These are phyloP conservation scores for Pachypanchax playfairii DNA, from an alignment of 2,113 vertebrate species.

Conservation along the genomic window DNA sequence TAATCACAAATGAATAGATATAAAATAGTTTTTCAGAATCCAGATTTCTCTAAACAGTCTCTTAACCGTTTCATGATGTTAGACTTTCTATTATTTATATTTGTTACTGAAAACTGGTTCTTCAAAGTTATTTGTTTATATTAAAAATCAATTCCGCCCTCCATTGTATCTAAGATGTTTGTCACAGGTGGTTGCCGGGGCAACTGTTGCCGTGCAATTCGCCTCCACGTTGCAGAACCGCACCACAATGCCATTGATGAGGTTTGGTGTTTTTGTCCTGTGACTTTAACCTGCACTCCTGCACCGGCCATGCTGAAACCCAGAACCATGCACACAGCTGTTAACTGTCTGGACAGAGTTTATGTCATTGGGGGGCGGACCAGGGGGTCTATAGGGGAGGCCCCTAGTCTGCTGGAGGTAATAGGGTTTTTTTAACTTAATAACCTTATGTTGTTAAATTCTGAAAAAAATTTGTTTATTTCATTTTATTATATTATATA, in stretches of 20 bases:
- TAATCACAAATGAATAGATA: not conserved
- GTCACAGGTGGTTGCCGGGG: conserved; percentile 93
- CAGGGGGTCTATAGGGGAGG: conserved; percentile 81
- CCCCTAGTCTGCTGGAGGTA: conserved; percentile 85
- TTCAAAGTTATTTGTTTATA: not conserved
- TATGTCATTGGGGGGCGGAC: conserved; percentile 95
- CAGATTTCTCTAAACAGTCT: no score
- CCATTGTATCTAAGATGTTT: conserved; percentile 78
- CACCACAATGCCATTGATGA: conserved; percentile 92
- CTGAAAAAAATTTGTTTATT: no score
- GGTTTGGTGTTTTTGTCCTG: conserved; percentile 94
- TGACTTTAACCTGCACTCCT: conserved; percentile 81
- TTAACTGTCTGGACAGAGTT: conserved; percentile 85
- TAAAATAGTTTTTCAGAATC: no score
- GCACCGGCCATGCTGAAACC: conserved; percentile 89
- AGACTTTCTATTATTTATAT: no score
- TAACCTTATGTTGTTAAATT: not conserved
- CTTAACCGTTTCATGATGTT: no score
- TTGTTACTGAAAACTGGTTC: not conserved
- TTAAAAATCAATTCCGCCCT: not conserved
- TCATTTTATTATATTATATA: no score
- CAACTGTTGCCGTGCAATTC: conserved; percentile 86
- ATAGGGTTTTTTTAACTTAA: not conserved
- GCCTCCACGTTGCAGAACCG: conserved; percentile 89
- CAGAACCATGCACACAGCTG: conserved; percentile 93